Conservation (phyloP, 2,113 vertebrate genomes). For the Caloenas nicobarica region DNA sequence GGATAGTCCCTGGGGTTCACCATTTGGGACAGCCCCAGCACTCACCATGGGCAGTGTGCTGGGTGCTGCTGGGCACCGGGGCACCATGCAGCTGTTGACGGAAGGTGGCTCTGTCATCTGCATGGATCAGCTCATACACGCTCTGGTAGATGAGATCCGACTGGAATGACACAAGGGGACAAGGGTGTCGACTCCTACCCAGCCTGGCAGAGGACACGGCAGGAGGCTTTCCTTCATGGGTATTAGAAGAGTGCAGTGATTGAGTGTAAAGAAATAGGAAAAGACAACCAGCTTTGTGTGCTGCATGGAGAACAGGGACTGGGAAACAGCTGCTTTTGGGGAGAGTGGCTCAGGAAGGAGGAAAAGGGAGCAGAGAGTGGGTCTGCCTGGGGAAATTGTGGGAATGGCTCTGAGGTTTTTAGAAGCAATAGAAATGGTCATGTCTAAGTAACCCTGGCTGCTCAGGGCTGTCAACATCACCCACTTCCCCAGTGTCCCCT, state of each 20-base stretch:
- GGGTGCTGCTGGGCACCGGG: fast-evolving
- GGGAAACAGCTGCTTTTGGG: not conserved
- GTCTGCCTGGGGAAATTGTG: not conserved
- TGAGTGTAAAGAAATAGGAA: not conserved
- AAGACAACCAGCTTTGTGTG: not conserved
- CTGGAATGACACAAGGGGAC: not conserved
- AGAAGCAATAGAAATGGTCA: not conserved
- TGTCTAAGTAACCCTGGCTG: not conserved
- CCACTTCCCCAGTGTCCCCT: not conserved
- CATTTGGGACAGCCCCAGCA: not conserved
- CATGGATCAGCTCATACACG: not conserved
- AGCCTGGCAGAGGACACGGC: not conserved
- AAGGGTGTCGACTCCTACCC: not conserved
- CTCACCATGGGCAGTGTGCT: not conserved
- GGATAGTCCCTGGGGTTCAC: not conserved
- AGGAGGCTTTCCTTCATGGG: not conserved
- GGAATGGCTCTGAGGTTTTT: not conserved
- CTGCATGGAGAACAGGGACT: fast-evolving
- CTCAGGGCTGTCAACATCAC: not conserved
- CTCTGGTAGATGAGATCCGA: slow-evolving; percentile 43
- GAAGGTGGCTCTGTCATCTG: not conserved
- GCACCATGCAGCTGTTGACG: not conserved
- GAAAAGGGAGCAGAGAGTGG: not conserved
- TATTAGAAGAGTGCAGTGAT: fast-evolving
- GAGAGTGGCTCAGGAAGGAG: not conserved